phyloP scores from a whole-genome alignment of 1,140 invertebrate species.

The Pseudomyrmex gracilis region DNA sequence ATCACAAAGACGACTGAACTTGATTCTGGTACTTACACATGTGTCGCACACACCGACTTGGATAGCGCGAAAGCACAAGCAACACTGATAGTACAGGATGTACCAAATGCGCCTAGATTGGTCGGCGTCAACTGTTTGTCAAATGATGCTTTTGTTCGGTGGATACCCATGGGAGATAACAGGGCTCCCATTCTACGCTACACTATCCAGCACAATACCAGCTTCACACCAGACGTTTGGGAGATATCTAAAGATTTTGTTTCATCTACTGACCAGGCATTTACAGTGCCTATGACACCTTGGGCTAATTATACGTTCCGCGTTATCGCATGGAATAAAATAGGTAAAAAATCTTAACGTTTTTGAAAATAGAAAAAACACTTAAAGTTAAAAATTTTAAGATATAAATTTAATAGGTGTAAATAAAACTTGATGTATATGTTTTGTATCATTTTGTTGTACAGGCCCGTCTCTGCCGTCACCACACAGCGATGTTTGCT shows the following conservation, averaged over 20 bases:
- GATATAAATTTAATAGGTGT: neutral
- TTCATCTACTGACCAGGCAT: constrained; percentile 92
- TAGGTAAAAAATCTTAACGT: constrained; percentile 86
- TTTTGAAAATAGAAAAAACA: neutral
- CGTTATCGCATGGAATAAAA: constrained; percentile 96
- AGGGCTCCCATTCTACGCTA: constrained; percentile 97
- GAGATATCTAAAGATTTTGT: constrained; percentile 91
- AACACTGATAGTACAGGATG: constrained; percentile 97
- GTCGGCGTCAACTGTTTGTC: constrained; percentile 89
- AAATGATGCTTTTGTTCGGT: constrained; percentile 91
- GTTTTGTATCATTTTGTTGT: constrained; percentile 36
- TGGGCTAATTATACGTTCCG: constrained; percentile 99
- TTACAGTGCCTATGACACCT: constrained; percentile 92
- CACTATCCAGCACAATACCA: constrained; percentile 97
- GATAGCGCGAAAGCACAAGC: constrained; percentile 94
- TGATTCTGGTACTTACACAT: constrained; percentile 98
- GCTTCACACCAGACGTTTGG: constrained; percentile 97
- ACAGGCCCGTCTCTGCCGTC: constrained; percentile 93
- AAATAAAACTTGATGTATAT: neutral
- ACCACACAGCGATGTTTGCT: constrained; percentile 91
- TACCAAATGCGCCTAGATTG: constrained; percentile 95
- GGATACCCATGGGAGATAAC: constrained; percentile 96
- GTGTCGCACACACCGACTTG: constrained; percentile 95
- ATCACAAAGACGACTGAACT: constrained; percentile 97
- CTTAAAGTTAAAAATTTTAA: neutral